phyloP scores from a whole-genome alignment of 2,888 invertebrate genomes.

The Helobdella robusta region DNA sequence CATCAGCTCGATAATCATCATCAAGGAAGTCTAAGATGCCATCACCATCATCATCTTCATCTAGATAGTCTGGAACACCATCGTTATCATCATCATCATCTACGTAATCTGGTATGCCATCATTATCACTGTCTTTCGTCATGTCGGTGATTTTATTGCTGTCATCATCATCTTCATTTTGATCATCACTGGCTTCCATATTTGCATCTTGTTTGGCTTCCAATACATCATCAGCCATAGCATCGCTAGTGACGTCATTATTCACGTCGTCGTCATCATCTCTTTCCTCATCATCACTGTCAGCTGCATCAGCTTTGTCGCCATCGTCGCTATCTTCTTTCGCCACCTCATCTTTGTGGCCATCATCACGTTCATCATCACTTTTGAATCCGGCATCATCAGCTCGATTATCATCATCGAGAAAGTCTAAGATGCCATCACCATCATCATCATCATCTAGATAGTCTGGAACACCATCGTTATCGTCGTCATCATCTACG shows the following conservation, averaged over 20 bases:
- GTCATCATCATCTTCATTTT: background rate
- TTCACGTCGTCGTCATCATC: too few species aligned
- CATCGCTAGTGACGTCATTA: too few species aligned
- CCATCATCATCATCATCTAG: slow-evolving; percentile 22
- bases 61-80: slow-evolving; percentile 29
- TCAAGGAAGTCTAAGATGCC: slow-evolving; percentile 29
- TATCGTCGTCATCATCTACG: slow-evolving; percentile 32
- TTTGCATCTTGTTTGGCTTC: background rate
- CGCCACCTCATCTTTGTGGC: background rate
- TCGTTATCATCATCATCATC: slow-evolving; percentile 31
- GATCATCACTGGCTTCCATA: background rate
- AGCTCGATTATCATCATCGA: slow-evolving; percentile 27
- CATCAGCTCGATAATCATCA: slow-evolving; percentile 29
- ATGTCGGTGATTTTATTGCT: background rate
- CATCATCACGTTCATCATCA: background rate
- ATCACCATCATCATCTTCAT: slow-evolving; percentile 31
- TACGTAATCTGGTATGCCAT: slow-evolving; percentile 24
- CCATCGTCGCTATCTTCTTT: background rate
- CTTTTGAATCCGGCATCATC: background rate
- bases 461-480: slow-evolving; percentile 40
- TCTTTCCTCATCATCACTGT: background rate
- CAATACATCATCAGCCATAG: too few species aligned
- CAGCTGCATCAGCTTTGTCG: slow-evolving; percentile 10
- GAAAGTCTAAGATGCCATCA: slow-evolving; percentile 28
- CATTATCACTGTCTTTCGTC: slow-evolving; percentile 14